phyloP scores from a whole-genome alignment of 2,888 invertebrate genomes.

The Diplolepis rosae region DNA sequence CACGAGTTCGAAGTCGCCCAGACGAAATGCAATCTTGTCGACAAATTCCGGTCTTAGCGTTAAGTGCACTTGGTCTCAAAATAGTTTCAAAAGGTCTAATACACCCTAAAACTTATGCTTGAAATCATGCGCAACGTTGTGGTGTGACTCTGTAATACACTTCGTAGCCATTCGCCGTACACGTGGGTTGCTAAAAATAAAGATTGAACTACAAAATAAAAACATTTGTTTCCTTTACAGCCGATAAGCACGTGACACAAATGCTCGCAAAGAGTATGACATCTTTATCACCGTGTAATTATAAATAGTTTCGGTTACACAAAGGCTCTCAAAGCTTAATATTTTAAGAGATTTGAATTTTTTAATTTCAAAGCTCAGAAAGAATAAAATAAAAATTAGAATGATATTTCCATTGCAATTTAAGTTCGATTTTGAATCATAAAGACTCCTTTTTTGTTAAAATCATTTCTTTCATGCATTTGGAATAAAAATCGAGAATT shows the following conservation, averaged over 20 bases:
- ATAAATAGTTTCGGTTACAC: constrained; percentile 1
- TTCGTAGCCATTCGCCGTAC: constrained; percentile 16
- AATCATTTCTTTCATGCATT: too few species aligned
- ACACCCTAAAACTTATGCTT: neutral
- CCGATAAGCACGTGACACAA: constrained; percentile 24
- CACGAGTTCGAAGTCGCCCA: neutral
- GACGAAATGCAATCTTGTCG: constrained; percentile 33
- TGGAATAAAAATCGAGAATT: too few species aligned
- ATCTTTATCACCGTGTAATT: constrained; percentile 3
- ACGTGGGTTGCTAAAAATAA: constrained; percentile 28
- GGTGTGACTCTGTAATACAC: neutral
- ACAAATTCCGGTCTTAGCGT: constrained; percentile 36
- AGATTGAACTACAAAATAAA: constrained; percentile 19
- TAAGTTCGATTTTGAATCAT: too few species aligned
- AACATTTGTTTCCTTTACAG: constrained; percentile 7
- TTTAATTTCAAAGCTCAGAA: too few species aligned
- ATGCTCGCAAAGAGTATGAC: constrained; percentile 7
- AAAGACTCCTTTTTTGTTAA: too few species aligned
- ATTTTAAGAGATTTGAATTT: too few species aligned
- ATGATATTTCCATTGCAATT: too few species aligned
- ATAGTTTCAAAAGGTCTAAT: constrained; percentile 42
- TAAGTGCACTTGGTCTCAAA: constrained; percentile 52
- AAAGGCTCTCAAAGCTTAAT: neutral
- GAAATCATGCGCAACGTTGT: neutral
- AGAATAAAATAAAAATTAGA: too few species aligned